Evolutionary conservation across 2,888 invertebrate species (phyloP).

Genomic region (Plebejus melissa): DNA sequence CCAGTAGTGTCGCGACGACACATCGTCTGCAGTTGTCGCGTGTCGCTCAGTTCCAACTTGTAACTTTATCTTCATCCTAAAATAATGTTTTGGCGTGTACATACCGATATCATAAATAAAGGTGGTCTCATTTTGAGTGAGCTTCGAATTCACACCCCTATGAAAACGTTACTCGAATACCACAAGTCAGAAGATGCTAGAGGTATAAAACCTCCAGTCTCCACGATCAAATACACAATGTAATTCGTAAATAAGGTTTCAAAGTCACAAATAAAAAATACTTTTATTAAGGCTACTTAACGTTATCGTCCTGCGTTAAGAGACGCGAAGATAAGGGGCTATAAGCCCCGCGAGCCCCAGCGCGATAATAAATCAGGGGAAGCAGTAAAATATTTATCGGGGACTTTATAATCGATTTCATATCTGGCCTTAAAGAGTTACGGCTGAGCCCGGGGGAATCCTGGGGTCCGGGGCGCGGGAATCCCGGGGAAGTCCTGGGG

Average conservation of each 20-base stretch:
- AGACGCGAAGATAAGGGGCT: background rate
- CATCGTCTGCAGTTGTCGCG: too few species aligned
- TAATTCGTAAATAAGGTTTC: background rate
- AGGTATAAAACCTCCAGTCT: background rate
- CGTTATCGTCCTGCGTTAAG: conserved; percentile 2
- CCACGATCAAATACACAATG: background rate
- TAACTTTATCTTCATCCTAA: too few species aligned
- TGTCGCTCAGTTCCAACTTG: too few species aligned
- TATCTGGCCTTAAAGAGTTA: conserved; percentile 28
- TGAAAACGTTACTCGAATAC: background rate
- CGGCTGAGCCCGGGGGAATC: background rate
- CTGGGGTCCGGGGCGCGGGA: conserved; percentile 10
- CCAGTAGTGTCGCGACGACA: too few species aligned
- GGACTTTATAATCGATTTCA: conserved; percentile 24
- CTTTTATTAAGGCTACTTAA: background rate
- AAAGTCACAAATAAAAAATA: background rate
- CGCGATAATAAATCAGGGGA: conserved; percentile 11
- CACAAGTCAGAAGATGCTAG: background rate
- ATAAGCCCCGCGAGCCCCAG: conserved; percentile 5
- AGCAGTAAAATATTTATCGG: conserved; percentile 19
- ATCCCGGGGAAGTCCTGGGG: background rate
- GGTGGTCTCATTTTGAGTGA: background rate
- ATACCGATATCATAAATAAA: too few species aligned
- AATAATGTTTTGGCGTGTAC: too few species aligned
- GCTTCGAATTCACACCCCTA: background rate